Base-by-base conservation (phyloP, 2,113 vertebrate genomes). In the Edolisoma coerulescens region DNA sequence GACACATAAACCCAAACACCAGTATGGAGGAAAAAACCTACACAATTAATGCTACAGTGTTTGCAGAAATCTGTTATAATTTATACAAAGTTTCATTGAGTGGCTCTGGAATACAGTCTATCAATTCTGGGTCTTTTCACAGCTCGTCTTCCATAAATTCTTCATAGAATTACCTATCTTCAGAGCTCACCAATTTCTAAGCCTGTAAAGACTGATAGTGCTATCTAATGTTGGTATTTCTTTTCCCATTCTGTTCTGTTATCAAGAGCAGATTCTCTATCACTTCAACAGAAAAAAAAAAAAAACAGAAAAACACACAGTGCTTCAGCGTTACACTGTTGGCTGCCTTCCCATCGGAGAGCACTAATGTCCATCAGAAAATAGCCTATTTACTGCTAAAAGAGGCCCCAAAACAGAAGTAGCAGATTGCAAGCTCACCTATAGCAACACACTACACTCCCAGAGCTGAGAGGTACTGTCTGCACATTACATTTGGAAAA, bases 271-370 rank as follows among this genome's bases (percentile, higher is more conserved):
- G 23, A 37, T 54, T 88, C 35, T 76, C 50, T 53, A 63, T 32
- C 70, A 53, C 7, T 16, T 45, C n/a, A 75, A 67, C 9, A 44
- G 44, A 87, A 76, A 14, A 13, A 75, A 68, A 60, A 35, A 13
- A 75, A 68, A 60, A 35, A 13, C 0, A 39, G 23, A n/a, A 63
- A 74, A 53, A 6, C 30, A 6, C 30, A 12, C n/a, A 23, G 21
- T 11, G 21, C 39, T 71, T 41, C 54, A 44, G 22, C 0, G 0
- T 32, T 53, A 47, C 3, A 33, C 15, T 32, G 30, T 1, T 10
- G 52, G 10, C 1, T 2, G 9, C 28, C 35, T 28, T 44, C 13
- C 33, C 23, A 54, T 0, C 4, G 3, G 71, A 70, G 28, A 70
- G 20, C 16, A 41, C 11, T 6, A 63, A 42, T 11, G 61, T 13